These are phyloP conservation scores for Acanthaster planci DNA, from an alignment of 35 echinoderm and acorn worm species.

Conservation along the genomic window DNA sequence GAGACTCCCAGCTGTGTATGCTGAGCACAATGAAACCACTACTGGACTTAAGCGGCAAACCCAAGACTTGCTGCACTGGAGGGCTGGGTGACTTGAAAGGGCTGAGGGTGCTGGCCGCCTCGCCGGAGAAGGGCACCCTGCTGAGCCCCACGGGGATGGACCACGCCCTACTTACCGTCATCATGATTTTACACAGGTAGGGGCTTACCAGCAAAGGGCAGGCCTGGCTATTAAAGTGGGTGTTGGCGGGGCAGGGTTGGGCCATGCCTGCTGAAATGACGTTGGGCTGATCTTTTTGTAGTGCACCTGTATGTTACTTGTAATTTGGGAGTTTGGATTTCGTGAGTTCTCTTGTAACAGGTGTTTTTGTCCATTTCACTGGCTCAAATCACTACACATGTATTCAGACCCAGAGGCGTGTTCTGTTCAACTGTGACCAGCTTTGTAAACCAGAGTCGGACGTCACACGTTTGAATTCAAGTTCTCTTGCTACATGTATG, in stretches of 20 bases:
- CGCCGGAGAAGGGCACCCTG: conserved; percentile 17
- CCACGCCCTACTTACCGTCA: conserved; percentile 42
- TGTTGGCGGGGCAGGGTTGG: too few species aligned
- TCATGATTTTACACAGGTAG: conserved; percentile 57
- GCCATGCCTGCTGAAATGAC: too few species aligned
- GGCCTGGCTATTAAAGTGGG: too few species aligned
- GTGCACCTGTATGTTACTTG: neutral
- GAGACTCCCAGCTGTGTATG: too few species aligned
- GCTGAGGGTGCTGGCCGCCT: conserved; percentile 29
- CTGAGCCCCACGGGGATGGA: conserved; percentile 23
- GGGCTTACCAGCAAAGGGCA: too few species aligned
- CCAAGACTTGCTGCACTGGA: conserved; percentile 8
- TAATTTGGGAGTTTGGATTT: neutral
- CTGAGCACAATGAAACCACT: conserved; percentile 54
- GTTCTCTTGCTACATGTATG: too few species aligned
- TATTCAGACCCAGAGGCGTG: too few species aligned
- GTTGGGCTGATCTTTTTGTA: neutral
- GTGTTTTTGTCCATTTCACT: too few species aligned
- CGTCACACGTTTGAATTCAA: too few species aligned
- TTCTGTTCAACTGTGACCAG: too few species aligned
- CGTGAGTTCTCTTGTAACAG: neutral
- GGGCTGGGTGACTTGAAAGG: conserved; percentile 20
- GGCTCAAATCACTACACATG: too few species aligned
- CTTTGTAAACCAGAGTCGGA: too few species aligned
- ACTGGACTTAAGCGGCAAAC: conserved; percentile 20